Base-by-base conservation (phyloP, 2,888 invertebrate genomes). In the Sipunculus nudus region DNA sequence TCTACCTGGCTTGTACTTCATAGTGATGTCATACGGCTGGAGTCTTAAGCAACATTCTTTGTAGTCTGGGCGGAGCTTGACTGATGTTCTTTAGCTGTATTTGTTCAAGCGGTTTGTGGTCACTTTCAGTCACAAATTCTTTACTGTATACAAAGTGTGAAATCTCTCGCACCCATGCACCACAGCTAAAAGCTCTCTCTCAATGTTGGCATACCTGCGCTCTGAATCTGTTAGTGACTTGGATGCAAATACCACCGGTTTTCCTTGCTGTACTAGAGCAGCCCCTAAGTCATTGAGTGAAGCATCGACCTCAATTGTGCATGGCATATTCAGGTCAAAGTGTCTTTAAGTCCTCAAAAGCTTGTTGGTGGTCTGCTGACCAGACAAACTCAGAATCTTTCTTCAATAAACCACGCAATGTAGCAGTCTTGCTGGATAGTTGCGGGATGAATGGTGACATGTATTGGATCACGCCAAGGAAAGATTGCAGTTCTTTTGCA, bases 1-100 rank as follows among this genome's bases (percentile, higher is more conserved):
- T 16, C 40, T 53, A 10, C 70, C 63, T 45, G 56, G 60, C 29
- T 47, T 50, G 41, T 63, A 59, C 19, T 59, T 38, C n/a, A 62
- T 55, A 10, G 29, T 21, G 16, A 64, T 31, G 29, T 65, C 56
- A 46, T 67, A 70, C 29, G 48, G 54, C 31, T 67, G 61, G 16
- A 69, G 29, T 8, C 59, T 28, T 10, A n/a, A 61, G 59, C 1
- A 67, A 35, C 61, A 69, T 59, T 26, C 67, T 4, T 25, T 70
- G 62, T 2, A 67, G 57, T 3, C 61, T 40, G 10, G 54, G 63
- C n/a, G 32, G 62, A 48, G 35, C 49, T 23, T 53, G 40, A 6
- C 59, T 68, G 0, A 73, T 25, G 5, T 35, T 43, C 31, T 68
- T 63, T 16, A 13, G 21, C 25, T 52, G 10, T 16, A 68, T 68